phyloP scores from a whole-genome alignment of 2,888 invertebrate genomes.

The Andrena praecox region DNA sequence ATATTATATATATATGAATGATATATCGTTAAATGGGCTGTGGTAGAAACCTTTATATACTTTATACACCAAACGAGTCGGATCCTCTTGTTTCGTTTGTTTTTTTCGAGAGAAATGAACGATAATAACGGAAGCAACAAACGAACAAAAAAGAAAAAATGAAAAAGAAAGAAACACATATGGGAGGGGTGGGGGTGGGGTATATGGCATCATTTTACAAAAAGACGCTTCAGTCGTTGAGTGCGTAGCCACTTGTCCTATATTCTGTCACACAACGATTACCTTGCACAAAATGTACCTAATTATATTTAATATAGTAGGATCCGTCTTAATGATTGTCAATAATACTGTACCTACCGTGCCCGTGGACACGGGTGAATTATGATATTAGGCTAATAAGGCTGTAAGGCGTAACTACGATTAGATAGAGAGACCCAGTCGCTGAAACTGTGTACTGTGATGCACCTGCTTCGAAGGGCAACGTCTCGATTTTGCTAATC shows the following conservation, averaged over 20 bases:
- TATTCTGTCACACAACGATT: constrained; percentile 79
- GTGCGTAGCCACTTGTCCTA: constrained; percentile 68
- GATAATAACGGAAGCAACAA: constrained; percentile 22
- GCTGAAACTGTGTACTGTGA: constrained; percentile 57
- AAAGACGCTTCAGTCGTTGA: constrained; percentile 62
- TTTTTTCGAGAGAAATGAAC: constrained; percentile 43
- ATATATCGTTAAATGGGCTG: constrained; percentile 84
- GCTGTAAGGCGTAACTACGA: constrained; percentile 65
- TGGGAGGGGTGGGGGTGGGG: constrained; percentile 28
- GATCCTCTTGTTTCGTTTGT: constrained; percentile 65
- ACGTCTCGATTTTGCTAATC: constrained; percentile 1
- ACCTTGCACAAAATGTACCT: constrained; percentile 83
- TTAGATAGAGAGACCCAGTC: constrained; percentile 59
- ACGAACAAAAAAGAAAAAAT: not conserved
- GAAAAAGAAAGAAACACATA: constrained; percentile 1
- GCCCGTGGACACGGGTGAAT: constrained; percentile 56
- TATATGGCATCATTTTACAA: constrained; percentile 51
- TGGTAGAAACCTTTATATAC: constrained; percentile 83
- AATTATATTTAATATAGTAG: constrained; percentile 77
- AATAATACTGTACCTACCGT: constrained; percentile 80
- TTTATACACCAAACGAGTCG: constrained; percentile 67
- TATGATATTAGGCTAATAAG: constrained; percentile 68
- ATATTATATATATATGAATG: constrained; percentile 67
- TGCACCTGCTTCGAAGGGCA: constrained; percentile 62
- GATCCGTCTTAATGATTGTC: constrained; percentile 82